These are phyloP conservation scores for Panopea generosa DNA, from an alignment of 2,888 invertebrate genomes.

Conservation along the genomic window DNA sequence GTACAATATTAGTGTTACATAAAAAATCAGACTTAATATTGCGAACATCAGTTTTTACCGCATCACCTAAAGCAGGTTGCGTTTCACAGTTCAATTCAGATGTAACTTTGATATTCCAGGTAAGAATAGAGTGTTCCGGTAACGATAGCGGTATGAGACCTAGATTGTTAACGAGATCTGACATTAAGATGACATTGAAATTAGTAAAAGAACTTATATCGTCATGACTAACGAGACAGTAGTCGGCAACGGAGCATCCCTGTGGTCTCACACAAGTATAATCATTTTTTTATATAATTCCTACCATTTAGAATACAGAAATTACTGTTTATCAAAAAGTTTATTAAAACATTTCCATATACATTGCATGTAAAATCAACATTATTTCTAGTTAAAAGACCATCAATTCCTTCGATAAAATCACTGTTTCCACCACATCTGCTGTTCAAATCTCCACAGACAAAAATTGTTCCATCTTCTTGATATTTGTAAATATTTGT, in stretches of 20 bases:
- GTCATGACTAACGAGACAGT: conserved; percentile 13
- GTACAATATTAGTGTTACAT: too few species aligned
- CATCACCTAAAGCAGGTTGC: too few species aligned
- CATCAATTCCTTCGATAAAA: conserved; percentile 35
- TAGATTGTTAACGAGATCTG: too few species aligned
- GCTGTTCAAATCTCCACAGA: conserved; percentile 46
- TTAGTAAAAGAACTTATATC: not conserved
- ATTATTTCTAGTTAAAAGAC: conserved; percentile 15
- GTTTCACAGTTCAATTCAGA: too few species aligned
- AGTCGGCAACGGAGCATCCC: conserved; percentile 7
- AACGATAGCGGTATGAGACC: too few species aligned
- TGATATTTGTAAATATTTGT: conserved; percentile 23
- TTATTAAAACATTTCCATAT: conserved; percentile 36
- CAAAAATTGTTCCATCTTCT: conserved; percentile 17
- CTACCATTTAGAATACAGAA: not conserved
- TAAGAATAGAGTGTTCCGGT: too few species aligned
- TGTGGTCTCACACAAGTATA: conserved; percentile 11
- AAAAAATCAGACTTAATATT: too few species aligned
- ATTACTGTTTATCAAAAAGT: conserved; percentile 31
- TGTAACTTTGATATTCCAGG: too few species aligned
- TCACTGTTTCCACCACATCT: conserved; percentile 27
- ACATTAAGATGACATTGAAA: conserved; percentile 1
- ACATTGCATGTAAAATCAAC: conserved; percentile 33
- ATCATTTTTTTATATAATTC: too few species aligned
- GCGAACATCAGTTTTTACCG: too few species aligned